Evolutionary conservation across 2,797 vertebrate species (phyloP), one percentile per base, ranked within the genome.

Genomic region (Bradypodion pumilum): DNA sequence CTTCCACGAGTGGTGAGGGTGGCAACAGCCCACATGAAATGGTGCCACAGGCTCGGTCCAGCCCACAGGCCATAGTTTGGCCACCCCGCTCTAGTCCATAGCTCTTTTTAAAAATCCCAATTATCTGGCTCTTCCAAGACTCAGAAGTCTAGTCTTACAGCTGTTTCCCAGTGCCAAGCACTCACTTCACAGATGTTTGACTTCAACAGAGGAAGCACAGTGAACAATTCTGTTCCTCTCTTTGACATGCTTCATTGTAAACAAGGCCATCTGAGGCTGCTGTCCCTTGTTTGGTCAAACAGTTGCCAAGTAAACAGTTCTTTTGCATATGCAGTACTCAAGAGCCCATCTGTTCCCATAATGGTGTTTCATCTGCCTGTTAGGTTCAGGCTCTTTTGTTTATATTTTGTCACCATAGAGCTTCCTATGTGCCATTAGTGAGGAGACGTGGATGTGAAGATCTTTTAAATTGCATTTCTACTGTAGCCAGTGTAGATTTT

Each of bases 221-320:
- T 42, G 78, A 85, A 60, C 23, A 80, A 84, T 84, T 81, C 77
- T 91, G 83, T 63, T 65, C 3, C 85, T 29, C 32, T 8, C 5
- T 13, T 75, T 78, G 16, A 80, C 44, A 76, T 86, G 78, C 85
- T 83, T 83, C 63, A 82, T 79, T 8, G 0, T 7, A 0, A 66
- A 86, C 73, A 52, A 19, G 37, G 40, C 70, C 66, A 82, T 75
- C 32, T 65, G 42, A 84, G 69, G 2, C 66, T 32, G 0, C 44
- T 66, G 40, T 70, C 56, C 35, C 82, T 13, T 29, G 60, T 37
- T 25, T 6, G 5, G 13, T 32, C 9, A 59, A 87, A 81, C 21
- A 0, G 2, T 27, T 3, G 0, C 44, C 81, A 78, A 0, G 42
- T 62, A 15, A 63, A 21, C 70, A 35, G 68, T 12, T 49, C 69